Evolutionary conservation across 1,140 invertebrate genomes (phyloP), one percentile per base, ranked within the genome.

Genomic region (Pseudomyrmex concolor): DNA sequence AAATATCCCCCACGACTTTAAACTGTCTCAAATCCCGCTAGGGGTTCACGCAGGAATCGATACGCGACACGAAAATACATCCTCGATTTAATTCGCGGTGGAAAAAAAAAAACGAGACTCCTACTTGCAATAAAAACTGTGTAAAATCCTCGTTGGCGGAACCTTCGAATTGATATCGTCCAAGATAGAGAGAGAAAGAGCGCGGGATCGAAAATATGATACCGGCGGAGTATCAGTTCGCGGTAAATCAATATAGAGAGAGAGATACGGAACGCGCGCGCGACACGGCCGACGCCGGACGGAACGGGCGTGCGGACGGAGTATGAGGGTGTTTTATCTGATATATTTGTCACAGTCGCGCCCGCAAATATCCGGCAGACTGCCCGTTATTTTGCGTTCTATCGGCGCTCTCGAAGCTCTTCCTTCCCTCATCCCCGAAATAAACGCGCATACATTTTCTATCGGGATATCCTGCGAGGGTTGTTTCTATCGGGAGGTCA

Each of bases 321-420:
- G 34, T 34, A 34, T 0, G 48, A 64, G 3, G 34, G 50, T 73
- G 62, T 80, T 85, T 87, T 87, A 87, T 87, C 82, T 84, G 83
- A 87, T 87, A 87, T 88, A 87, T 88, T 86, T 88, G 85, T 87
- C 86, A 84, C 82, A 48, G 57, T 84, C 60, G 66, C 76, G 64
- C 59, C 85, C 86, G 86, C 85, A 87, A 88, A 88, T 88, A 88
- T 87, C 86, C 86, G 86, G 70, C 73, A 86, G 85, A 45, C 72
- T 87, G 86, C 85, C 34, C 82, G 84, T 86, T 86, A 87, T 87
- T 87, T 86, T 86, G 84, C 82, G 64, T 87, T 80, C 85, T 70
- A 84, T 34, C 85, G 59, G 68, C 70, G 82, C 43, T 66, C 51
- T 34, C 50, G 12, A 1, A 51, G 50, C 9, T 34, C 34, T 7